Percentiles rank a stretch among this genome's conserved stretches.
Conservation (phyloP, 2,888 invertebrate genomes). For the Hydropsyche betteni region DNA sequence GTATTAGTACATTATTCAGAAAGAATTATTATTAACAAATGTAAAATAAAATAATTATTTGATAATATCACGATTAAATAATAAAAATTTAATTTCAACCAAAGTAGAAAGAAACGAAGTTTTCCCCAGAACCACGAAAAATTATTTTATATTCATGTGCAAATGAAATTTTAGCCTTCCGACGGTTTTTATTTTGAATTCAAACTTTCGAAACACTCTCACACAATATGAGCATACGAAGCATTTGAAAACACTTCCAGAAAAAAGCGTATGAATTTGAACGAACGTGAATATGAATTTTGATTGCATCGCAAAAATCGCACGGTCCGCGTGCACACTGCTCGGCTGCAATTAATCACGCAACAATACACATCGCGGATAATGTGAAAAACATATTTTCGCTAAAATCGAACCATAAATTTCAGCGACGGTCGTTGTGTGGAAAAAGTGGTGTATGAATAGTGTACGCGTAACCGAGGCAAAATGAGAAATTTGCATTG, state of each 20-base stretch:
- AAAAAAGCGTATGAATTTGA: not conserved
- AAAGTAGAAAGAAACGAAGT: too few relatives aligned
- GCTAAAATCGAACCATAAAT: constrained; percentile 38
- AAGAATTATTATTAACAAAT: too few relatives aligned
- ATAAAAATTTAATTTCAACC: too few relatives aligned
- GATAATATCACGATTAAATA: too few relatives aligned
- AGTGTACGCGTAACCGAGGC: not conserved
- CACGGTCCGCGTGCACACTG: constrained; percentile 7
- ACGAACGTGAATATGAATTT: constrained; percentile 3
- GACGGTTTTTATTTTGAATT: too few relatives aligned
- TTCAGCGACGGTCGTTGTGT: not conserved
- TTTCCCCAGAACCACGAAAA: too few relatives aligned
- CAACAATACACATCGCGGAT: constrained; percentile 12
- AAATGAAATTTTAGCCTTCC: too few relatives aligned
- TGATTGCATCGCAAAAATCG: constrained; percentile 12
- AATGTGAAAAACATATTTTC: constrained; percentile 35
- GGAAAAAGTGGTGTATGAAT: constrained; percentile 1
- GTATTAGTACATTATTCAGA: too few relatives aligned
- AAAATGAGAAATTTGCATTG: not conserved
- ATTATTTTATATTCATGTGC: too few relatives aligned
- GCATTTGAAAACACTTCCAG: not conserved
- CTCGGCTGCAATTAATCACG: constrained; percentile 27
- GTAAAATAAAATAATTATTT: too few relatives aligned
- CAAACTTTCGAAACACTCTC: too few relatives aligned
- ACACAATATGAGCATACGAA: too few relatives aligned